These are phyloP conservation scores for Cacoxenus indagator DNA, from an alignment of 2,888 invertebrate genomes.

Conservation along the genomic window DNA sequence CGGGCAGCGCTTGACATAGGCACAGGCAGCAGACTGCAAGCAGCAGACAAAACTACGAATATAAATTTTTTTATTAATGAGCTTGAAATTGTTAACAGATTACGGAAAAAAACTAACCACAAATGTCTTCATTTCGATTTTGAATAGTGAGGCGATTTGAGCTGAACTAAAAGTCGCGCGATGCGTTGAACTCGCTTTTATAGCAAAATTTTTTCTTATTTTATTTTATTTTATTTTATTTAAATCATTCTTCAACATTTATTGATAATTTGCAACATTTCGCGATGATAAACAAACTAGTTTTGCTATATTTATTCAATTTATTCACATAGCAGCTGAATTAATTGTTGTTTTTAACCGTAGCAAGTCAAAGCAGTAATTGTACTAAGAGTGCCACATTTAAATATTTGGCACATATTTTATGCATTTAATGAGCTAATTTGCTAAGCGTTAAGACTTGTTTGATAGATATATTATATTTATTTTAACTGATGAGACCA, in stretches of 20 bases:
- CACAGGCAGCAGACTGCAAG: conserved; percentile 33
- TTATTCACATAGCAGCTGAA: background rate
- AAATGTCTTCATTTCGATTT: conserved; percentile 43
- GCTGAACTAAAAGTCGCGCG: conserved; percentile 40
- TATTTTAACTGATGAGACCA: too few relatives aligned
- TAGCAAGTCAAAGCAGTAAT: background rate
- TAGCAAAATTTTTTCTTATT: conserved; percentile 27
- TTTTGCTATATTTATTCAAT: conserved; percentile 35
- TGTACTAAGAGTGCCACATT: background rate
- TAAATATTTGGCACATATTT: background rate
- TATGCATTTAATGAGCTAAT: background rate
- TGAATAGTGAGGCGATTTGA: background rate
- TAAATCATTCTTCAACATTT: conserved; percentile 25
- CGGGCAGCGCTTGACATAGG: conserved; percentile 35
- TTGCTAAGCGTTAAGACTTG: background rate
- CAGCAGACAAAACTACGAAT: conserved; percentile 36
- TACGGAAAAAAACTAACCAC: conserved; percentile 40
- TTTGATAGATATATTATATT: too few relatives aligned
- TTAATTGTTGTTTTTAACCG: background rate
- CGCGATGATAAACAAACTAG: conserved; percentile 41
- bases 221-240: background rate
- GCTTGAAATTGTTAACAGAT: background rate
- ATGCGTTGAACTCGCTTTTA: conserved; percentile 37
- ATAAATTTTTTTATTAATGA: background rate
- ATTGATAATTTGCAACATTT: conserved; percentile 52